phyloP scores from a whole-genome alignment of 1,140 invertebrate species.

The Anoplophora glabripennis region DNA sequence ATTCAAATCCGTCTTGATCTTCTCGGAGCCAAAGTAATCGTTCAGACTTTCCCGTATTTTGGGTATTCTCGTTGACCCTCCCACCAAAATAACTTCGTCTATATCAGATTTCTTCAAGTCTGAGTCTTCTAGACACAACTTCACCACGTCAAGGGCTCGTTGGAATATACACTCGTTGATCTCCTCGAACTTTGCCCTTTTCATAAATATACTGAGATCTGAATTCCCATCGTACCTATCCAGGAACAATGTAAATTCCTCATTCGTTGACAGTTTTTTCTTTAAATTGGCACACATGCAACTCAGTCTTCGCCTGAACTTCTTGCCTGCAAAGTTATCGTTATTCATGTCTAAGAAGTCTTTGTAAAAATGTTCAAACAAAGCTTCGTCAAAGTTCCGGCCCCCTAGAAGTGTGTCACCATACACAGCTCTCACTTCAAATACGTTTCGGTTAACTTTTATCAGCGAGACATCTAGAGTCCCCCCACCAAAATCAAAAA shows the following conservation, averaged over 20 bases:
- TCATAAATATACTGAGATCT: slow-evolving; percentile 59
- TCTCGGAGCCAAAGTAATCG: slow-evolving; percentile 52
- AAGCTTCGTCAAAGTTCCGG: slow-evolving; percentile 66
- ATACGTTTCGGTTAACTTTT: slow-evolving; percentile 70
- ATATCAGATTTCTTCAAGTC: slow-evolving; percentile 40
- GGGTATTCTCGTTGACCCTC: slow-evolving; percentile 63
- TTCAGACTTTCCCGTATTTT: slow-evolving; percentile 50
- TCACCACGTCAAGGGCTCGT: slow-evolving; percentile 18
- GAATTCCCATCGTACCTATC: slow-evolving; percentile 63
- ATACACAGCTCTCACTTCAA: slow-evolving; percentile 71
- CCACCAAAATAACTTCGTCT: slow-evolving; percentile 61
- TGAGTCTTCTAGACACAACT: slow-evolving; percentile 19
- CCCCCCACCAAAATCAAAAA: slow-evolving; percentile 67
- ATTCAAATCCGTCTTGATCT: slow-evolving; percentile 36
- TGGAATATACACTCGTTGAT: slow-evolving; percentile 69
- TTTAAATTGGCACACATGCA: background rate
- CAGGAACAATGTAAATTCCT: slow-evolving; percentile 5
- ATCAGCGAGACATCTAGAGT: slow-evolving; percentile 77
- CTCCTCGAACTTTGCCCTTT: slow-evolving; percentile 70
- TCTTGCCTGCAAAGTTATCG: background rate
- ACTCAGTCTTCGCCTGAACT: slow-evolving; percentile 5
- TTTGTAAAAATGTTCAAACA: slow-evolving; percentile 34
- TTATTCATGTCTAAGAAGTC: slow-evolving; percentile 43
- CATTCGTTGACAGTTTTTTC: slow-evolving; percentile 6
- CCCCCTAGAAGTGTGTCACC: slow-evolving; percentile 62